Conservation (phyloP, 2,797 vertebrate genomes). For the Siniperca scherzeri region DNA sequence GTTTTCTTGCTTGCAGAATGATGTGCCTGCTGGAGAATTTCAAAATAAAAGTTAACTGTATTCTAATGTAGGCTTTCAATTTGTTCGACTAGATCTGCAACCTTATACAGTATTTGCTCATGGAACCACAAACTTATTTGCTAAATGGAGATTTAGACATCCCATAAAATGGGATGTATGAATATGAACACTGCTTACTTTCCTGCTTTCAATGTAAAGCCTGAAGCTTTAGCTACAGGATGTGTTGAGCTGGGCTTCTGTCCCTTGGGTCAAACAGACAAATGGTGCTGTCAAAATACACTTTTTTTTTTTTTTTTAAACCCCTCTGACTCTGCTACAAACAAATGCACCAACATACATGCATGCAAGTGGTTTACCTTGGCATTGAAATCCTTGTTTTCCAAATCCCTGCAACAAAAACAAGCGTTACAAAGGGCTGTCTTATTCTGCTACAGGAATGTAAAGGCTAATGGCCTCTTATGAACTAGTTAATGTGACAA, state of each 20-base stretch:
- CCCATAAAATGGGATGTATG: neutral
- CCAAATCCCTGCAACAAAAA: conserved; percentile 93
- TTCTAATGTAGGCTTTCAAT: neutral
- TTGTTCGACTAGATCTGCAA: neutral
- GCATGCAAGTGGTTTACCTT: conserved; percentile 89
- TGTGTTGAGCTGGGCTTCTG: neutral
- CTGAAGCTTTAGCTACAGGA: neutral
- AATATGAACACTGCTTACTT: neutral
- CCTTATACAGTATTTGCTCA: neutral
- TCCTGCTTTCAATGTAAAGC: neutral
- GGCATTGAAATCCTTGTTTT: conserved; percentile 99
- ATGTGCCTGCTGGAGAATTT: neutral
- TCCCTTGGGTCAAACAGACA: neutral
- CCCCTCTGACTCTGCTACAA: neutral
- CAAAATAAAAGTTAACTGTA: conserved; percentile 1
- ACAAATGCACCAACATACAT: neutral
- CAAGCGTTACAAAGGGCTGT: neutral
- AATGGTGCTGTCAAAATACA: neutral
- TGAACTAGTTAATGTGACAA: too few species aligned
- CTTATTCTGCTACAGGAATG: neutral
- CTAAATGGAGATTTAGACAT: neutral
- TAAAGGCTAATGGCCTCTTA: neutral
- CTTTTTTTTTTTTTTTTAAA: too few species aligned
- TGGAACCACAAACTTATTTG: neutral
- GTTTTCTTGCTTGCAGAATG: conserved; percentile 28